Conservation (phyloP, 2,797 vertebrate genomes). For the Ciconia nigra region DNA sequence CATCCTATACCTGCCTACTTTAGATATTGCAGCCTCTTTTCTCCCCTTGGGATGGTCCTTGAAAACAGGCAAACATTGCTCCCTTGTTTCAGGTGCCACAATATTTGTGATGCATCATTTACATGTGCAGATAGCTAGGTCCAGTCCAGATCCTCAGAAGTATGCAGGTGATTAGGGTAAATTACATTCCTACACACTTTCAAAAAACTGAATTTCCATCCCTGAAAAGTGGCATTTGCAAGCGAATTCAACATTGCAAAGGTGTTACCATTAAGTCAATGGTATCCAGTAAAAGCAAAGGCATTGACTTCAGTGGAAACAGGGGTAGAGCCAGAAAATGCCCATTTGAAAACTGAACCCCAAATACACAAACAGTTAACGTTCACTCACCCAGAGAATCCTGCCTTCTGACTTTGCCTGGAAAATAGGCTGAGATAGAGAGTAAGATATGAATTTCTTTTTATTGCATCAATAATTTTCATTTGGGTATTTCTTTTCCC, state of each 20-base stretch:
- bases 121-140: background rate
- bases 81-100: background rate
- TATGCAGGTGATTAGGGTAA: background rate
- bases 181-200: background rate
- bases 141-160: background rate
- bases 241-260: background rate
- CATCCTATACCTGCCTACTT: background rate
- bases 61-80: background rate
- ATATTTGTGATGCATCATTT: background rate
- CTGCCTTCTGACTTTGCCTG: background rate
- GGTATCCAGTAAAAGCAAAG: background rate
- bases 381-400: background rate
- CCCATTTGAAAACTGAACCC: background rate
- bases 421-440: background rate
- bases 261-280: background rate
- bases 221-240: background rate
- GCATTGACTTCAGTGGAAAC: background rate
- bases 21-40: background rate
- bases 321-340: background rate
- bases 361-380: background rate
- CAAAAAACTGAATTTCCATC: background rate
- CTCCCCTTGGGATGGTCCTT: background rate
- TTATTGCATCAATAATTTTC: constrained; percentile 15
- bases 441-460: background rate
- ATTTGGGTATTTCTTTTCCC: background rate